Evolutionary conservation across 2,888 invertebrate genomes (phyloP).

Genomic region (Ophraella communa): DNA sequence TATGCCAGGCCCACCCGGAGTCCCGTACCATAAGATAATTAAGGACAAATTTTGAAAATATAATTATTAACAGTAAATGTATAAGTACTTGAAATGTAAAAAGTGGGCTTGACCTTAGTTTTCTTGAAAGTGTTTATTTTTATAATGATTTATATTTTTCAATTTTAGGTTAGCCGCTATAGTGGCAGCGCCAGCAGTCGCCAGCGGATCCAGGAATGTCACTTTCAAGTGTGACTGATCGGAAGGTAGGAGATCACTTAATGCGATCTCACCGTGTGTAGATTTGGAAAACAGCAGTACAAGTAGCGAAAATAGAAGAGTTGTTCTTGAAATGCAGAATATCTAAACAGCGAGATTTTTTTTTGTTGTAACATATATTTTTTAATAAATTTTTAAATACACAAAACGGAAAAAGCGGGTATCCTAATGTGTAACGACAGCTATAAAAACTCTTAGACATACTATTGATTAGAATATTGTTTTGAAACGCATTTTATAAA

Average conservation of each 20-base stretch:
- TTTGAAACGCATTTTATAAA: background rate
- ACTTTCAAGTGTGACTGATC: conserved; percentile 60
- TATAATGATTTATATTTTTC: background rate
- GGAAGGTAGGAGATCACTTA: conserved; percentile 57
- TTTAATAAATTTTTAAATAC: background rate
- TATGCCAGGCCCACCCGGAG: too few species aligned
- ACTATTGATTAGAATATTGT: background rate
- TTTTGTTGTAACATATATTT: background rate
- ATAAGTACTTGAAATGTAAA: too few species aligned
- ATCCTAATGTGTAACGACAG: background rate
- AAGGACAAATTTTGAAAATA: too few species aligned
- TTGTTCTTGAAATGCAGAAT: conserved; percentile 45
- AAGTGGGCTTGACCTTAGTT: too few species aligned
- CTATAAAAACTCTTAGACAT: background rate
- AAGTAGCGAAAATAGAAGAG: conserved; percentile 40
- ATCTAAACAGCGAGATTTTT: conserved; percentile 7
- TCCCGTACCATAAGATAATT: too few species aligned
- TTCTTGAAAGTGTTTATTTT: too few species aligned
- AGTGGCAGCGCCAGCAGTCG: conserved; percentile 55
- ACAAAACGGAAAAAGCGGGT: conserved; percentile 11
- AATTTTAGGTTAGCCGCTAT: conserved; percentile 48
- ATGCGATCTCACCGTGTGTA: conserved; percentile 45
- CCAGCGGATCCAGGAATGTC: conserved; percentile 56
- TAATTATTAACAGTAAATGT: too few species aligned
- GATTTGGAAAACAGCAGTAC: conserved; percentile 43